phyloP scores from a whole-genome alignment of 2,797 vertebrate species.

The Aldrovandia affinis region DNA sequence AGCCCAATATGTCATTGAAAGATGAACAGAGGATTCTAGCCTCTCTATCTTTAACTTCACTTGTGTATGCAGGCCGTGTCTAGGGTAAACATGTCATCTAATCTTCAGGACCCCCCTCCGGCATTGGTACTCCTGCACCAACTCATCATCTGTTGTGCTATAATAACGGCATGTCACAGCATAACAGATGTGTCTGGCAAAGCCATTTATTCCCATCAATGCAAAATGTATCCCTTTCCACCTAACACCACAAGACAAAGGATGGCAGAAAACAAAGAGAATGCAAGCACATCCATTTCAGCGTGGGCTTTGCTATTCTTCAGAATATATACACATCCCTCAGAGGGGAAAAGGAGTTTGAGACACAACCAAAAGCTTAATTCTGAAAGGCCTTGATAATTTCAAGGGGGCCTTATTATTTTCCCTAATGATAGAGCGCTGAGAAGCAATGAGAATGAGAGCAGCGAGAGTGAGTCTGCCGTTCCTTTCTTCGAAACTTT shows the following conservation, averaged over 20 bases:
- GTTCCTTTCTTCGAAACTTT: conserved; percentile 12
- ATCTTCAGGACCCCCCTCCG: background rate
- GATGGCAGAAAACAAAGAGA: conserved; percentile 66
- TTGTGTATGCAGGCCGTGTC: background rate
- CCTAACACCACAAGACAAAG: conserved; percentile 68
- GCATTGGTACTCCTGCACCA: background rate
- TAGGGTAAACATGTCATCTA: background rate
- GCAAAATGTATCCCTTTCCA: conserved; percentile 66
- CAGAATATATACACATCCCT: conserved; percentile 30
- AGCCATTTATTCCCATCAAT: conserved; percentile 76
- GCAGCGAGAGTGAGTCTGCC: background rate
- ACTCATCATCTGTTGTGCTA: conserved; percentile 29
- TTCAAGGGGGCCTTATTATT: conserved; percentile 13
- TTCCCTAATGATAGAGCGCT: conserved; percentile 12
- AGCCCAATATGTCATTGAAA: no score
- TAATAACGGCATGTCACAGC: conserved; percentile 71
- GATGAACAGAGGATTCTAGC: no score
- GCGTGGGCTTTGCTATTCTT: conserved; percentile 42
- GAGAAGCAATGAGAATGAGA: background rate
- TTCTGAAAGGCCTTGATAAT: conserved; percentile 21
- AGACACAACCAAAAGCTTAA: background rate
- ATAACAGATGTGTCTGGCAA: conserved; percentile 69
- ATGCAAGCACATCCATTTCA: conserved; percentile 74
- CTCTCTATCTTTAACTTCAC: background rate
- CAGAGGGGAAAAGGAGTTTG: background rate